Evolutionary conservation across 2,113 vertebrate genomes (phyloP).

Genomic region (Rhipidura dahli): DNA sequence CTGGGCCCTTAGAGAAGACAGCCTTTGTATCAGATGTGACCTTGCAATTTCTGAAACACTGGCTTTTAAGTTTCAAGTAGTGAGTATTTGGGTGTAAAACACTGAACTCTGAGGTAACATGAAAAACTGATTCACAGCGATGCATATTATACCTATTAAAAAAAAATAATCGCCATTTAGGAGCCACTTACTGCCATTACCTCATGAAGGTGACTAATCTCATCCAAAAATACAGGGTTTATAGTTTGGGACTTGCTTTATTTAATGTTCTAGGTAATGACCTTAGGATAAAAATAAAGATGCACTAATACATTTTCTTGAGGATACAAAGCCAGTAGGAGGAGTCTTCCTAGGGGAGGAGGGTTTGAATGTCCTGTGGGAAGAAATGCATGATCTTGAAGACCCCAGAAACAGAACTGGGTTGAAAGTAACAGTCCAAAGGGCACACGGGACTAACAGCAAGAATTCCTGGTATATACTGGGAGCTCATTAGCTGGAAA

Average conservation of each 20-base stretch:
- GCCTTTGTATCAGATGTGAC: neutral
- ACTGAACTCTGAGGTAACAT: neutral
- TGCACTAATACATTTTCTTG: neutral
- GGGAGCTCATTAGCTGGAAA: conserved; percentile 34
- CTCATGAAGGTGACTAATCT: neutral
- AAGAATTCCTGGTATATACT: neutral
- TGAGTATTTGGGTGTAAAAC: neutral
- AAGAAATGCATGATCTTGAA: neutral
- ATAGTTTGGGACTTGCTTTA: neutral
- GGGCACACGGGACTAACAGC: neutral
- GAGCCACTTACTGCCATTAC: neutral
- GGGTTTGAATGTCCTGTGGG: neutral
- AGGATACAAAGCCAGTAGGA: neutral
- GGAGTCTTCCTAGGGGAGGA: neutral
- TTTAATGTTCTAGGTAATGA: neutral
- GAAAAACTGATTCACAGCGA: neutral
- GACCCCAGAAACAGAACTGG: neutral
- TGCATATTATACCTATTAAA: neutral
- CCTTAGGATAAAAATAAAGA: neutral
- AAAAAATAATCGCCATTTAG: neutral
- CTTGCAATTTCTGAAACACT: conserved; percentile 16
- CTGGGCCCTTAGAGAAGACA: neutral
- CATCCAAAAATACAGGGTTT: neutral
- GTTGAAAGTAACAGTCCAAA: conserved; percentile 3
- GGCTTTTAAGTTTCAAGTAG: neutral